These are phyloP conservation scores for Sebastes steindachneri DNA, from an alignment of 2,797 vertebrate genomes.

Conservation along the genomic window DNA sequence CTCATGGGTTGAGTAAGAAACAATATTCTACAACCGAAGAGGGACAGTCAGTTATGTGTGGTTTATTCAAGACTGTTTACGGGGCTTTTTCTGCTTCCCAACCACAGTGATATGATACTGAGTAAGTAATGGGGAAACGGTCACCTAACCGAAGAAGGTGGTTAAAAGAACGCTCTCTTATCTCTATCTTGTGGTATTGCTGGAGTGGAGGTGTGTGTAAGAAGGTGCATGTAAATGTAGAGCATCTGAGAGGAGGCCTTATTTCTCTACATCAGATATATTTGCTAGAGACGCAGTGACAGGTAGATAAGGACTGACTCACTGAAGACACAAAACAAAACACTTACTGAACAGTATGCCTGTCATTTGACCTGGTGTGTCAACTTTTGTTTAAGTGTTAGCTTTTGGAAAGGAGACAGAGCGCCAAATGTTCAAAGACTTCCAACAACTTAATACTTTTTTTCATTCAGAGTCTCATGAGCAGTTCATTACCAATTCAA, in stretches of 20 bases:
- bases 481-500: neutral
- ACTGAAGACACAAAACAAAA: neutral
- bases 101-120: conserved; percentile 60
- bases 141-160: conserved; percentile 65
- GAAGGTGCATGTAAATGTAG: conserved; percentile 51
- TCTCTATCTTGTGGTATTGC: conserved; percentile 74
- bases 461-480: neutral
- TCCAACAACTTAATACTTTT: neutral
- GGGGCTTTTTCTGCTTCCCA: conserved; percentile 60
- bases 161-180: conserved; percentile 62
- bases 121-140: conserved; percentile 60
- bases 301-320: conserved; percentile 28
- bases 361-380: neutral
- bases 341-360: neutral
- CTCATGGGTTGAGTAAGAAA: conserved; percentile 68
- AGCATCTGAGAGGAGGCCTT: conserved; percentile 52
- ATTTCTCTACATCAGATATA: conserved; percentile 61
- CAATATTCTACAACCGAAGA: conserved; percentile 62
- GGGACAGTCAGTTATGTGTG: conserved; percentile 69
- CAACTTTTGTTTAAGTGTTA: neutral
- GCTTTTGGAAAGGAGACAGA: neutral
- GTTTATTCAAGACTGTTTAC: conserved; percentile 64
- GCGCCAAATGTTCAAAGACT: neutral
- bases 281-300: neutral
- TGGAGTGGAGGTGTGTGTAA: conserved; percentile 47